Conservation (phyloP, 2,888 invertebrate species). For the Sinhomidia bicolor region DNA sequence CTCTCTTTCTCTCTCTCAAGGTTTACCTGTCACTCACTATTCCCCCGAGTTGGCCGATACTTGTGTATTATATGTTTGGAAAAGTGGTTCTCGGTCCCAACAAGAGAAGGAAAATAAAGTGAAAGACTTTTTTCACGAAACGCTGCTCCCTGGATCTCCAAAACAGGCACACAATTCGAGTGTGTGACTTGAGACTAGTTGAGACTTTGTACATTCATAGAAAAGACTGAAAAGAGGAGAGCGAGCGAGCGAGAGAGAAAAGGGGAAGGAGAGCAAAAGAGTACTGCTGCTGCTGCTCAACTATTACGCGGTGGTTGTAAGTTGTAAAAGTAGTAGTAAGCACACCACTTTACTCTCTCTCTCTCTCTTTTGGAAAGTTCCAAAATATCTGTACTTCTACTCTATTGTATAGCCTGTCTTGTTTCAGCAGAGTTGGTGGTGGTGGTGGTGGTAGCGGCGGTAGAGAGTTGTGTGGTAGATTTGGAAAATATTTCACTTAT, state of each 20-base stretch:
- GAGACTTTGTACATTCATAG: too few relatives aligned
- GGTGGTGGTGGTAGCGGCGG: not conserved
- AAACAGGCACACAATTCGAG: slow-evolving; percentile 4
- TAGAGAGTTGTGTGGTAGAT: slow-evolving; percentile 9
- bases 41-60: slow-evolving; percentile 19
- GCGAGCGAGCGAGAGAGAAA: not conserved
- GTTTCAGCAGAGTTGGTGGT: not conserved
- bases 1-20: not conserved
- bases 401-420: not conserved
- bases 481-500: slow-evolving; percentile 11
- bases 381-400: too few relatives aligned
- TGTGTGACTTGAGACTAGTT: slow-evolving; percentile 30
- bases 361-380: too few relatives aligned
- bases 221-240: not conserved
- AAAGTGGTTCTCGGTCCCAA: slow-evolving; percentile 11
- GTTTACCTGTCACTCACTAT: slow-evolving; percentile 54
- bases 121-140: slow-evolving; percentile 57
- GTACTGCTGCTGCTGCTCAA: not conserved
- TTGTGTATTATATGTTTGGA: not conserved
- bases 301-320: slow-evolving; percentile 2
- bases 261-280: not conserved
- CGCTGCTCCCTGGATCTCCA: not conserved
- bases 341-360: not conserved
- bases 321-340: not conserved
- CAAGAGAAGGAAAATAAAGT: slow-evolving; percentile 32